phyloP scores from a whole-genome alignment of 1,140 invertebrate species.

The Procambarus virginalis region DNA sequence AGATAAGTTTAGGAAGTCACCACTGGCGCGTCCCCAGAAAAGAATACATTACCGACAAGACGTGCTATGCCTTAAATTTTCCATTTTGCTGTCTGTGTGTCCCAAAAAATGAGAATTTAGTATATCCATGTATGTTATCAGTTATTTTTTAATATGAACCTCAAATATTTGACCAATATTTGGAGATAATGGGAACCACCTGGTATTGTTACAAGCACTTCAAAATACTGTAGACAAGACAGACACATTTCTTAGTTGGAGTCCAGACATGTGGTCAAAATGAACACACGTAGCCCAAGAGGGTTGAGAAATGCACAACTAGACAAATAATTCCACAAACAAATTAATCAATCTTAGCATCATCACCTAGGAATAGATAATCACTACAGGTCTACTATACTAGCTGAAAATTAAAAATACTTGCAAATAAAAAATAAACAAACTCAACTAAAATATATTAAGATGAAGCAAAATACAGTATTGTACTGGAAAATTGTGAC shows the following conservation, averaged over 20 bases:
- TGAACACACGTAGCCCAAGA: neutral
- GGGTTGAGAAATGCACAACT: slow-evolving; percentile 11
- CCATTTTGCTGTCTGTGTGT: too few species aligned
- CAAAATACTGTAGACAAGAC: neutral
- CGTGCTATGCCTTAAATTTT: too few species aligned
- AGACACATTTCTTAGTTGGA: neutral
- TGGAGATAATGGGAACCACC: neutral
- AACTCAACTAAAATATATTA: neutral
- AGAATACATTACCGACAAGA: too few species aligned
- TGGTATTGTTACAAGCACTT: neutral
- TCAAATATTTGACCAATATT: too few species aligned
- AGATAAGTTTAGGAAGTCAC: too few species aligned
- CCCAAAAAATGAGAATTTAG: too few species aligned
- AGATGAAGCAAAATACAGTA: neutral
- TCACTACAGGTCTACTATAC: neutral
- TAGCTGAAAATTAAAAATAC: neutral
- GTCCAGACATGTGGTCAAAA: neutral
- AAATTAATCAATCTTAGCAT: neutral
- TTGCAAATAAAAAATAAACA: neutral
- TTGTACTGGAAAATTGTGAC: neutral
- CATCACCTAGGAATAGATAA: neutral
- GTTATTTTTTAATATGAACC: too few species aligned
- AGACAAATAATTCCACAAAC: neutral
- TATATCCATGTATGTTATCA: too few species aligned
- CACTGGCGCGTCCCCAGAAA: too few species aligned